Evolutionary conservation across 2,888 invertebrate genomes (phyloP).

Genomic region (Papilio gigon): DNA sequence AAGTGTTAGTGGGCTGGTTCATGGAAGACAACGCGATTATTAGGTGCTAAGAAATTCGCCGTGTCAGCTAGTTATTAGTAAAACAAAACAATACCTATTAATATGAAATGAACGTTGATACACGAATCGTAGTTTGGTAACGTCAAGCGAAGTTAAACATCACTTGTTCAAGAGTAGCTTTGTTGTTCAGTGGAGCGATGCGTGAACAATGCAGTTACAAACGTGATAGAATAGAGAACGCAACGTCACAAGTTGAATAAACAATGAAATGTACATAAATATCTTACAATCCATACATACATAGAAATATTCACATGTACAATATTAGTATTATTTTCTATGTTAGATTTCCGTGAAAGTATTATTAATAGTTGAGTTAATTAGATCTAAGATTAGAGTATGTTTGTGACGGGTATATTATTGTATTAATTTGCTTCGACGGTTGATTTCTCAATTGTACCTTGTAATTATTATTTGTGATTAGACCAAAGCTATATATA

Average conservation of each 20-base stretch:
- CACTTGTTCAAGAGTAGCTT: background rate
- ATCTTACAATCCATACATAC: no score
- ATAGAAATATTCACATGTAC: no score
- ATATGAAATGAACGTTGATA: no score
- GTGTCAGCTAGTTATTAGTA: background rate
- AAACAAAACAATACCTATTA: background rate
- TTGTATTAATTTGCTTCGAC: background rate
- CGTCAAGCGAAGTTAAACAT: background rate
- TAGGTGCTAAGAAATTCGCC: no score
- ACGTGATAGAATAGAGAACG: conserved; percentile 1
- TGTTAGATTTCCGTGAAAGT: conserved; percentile 2
- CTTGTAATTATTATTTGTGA: background rate
- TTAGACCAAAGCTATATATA: background rate
- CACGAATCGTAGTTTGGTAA: conserved; percentile 13
- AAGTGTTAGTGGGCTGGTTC: no score
- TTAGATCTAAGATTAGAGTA: conserved; percentile 1
- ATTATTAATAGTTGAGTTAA: conserved; percentile 15
- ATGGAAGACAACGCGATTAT: no score
- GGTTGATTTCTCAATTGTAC: conserved; percentile 3
- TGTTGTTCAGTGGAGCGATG: conserved; percentile 12
- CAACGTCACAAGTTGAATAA: background rate
- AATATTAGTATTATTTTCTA: no score
- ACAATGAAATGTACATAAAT: background rate
- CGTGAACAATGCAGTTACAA: background rate
- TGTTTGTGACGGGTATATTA: conserved; percentile 11